Evolutionary conservation across 2,113 vertebrate genomes (phyloP).

Genomic region (Syrrhaptes paradoxus): DNA sequence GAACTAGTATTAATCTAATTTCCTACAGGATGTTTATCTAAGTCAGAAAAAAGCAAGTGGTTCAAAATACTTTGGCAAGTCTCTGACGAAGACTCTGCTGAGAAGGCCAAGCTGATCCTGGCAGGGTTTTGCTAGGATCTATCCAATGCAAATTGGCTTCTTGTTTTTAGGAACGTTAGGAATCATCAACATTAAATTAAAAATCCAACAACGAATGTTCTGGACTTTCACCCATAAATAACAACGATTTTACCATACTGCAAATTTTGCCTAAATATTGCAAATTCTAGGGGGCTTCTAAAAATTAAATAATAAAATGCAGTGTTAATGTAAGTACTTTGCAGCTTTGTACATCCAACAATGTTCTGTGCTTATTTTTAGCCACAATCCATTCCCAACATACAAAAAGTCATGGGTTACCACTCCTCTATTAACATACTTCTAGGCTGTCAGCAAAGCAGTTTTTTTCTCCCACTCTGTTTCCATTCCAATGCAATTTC

Average conservation of each 20-base stretch:
- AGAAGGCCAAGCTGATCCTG: not conserved
- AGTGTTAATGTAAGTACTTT: not conserved
- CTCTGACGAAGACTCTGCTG: constrained; percentile 9
- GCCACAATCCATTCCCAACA: not conserved
- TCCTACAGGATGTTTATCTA: constrained; percentile 43
- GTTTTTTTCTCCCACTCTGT: not conserved
- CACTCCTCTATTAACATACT: not conserved
- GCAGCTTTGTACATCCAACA: not conserved
- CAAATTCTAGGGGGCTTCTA: not conserved
- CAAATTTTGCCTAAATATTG: not conserved
- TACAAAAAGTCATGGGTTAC: not conserved
- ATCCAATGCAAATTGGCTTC: not conserved
- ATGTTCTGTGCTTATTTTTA: not conserved
- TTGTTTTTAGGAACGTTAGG: not conserved
- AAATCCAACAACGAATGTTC: not conserved
- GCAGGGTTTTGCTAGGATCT: not conserved
- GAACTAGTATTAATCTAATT: constrained; percentile 41
- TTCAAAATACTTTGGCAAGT: constrained; percentile 36
- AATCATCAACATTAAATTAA: not conserved
- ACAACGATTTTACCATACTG: not conserved
- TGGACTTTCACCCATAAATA: not conserved
- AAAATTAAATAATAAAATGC: not conserved
- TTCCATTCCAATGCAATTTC: not conserved
- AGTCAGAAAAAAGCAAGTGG: constrained; percentile 18
- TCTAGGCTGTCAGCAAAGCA: not conserved